Evolutionary conservation across 2,888 invertebrate genomes (phyloP).

Genomic region (Uropetala carovei): DNA sequence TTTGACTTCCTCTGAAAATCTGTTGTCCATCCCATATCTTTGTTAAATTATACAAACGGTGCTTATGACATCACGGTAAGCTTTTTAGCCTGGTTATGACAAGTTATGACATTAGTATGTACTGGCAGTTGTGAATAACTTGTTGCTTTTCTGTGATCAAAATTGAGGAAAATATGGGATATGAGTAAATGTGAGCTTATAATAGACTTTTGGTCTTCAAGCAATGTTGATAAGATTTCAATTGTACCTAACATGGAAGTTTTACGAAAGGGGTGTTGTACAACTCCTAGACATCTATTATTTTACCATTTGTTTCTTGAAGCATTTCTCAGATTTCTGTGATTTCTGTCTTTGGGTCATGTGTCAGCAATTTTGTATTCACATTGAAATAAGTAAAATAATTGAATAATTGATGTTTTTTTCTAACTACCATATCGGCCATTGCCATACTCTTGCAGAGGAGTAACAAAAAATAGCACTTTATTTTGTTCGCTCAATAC

Average conservation of each 20-base stretch:
- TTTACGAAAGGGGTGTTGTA: constrained; percentile 34
- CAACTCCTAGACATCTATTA: constrained; percentile 37
- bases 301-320: constrained; percentile 41
- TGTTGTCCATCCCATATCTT: neutral
- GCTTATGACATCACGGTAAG: neutral
- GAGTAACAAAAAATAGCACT: no score
- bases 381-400: constrained; percentile 62
- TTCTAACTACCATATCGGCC: neutral
- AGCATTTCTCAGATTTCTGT: constrained; percentile 55
- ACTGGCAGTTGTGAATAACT: constrained; percentile 38
- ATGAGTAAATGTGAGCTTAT: constrained; percentile 56
- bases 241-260: constrained; percentile 59
- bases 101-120: neutral
- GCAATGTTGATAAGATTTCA: constrained; percentile 50
- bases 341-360: constrained; percentile 48
- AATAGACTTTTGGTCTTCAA: constrained; percentile 56
- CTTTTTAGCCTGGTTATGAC: neutral
- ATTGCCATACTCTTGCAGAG: neutral
- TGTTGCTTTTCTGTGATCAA: constrained; percentile 52
- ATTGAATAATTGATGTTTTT: constrained; percentile 55
- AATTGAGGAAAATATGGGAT: constrained; percentile 43
- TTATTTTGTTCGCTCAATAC: no score
- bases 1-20: neutral
- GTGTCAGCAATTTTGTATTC: constrained; percentile 63
- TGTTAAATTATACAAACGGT: constrained; percentile 37